Evolutionary conservation across 2,888 invertebrate genomes (phyloP).

Genomic region (Julus scanicus): DNA sequence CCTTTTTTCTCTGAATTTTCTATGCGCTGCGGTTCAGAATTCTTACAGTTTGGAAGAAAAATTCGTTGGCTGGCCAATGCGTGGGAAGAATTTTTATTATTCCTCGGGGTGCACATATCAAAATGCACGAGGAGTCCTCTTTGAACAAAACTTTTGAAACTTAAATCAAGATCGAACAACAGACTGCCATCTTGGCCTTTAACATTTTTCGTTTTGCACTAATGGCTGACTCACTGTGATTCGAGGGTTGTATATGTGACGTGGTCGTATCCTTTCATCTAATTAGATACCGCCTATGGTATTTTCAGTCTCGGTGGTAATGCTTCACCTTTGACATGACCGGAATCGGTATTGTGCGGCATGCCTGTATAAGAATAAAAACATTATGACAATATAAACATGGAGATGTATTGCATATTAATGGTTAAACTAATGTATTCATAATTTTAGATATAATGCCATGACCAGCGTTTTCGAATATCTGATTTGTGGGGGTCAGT

Average conservation of each 20-base stretch:
- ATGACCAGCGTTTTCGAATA: too few relatives aligned
- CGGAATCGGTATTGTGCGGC: too few relatives aligned
- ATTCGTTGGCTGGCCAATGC: too few relatives aligned
- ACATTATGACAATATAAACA: too few relatives aligned
- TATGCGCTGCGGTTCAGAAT: not conserved
- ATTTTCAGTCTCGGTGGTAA: too few relatives aligned
- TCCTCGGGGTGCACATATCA: not conserved
- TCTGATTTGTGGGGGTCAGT: too few relatives aligned
- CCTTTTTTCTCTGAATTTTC: slow-evolving; percentile 12
- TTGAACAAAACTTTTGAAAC: not conserved
- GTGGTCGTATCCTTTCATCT: not conserved
- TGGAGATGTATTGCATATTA: too few relatives aligned
- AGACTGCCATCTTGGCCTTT: not conserved
- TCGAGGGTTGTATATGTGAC: not conserved
- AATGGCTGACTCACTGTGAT: not conserved
- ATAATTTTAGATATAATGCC: too few relatives aligned
- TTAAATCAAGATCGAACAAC: not conserved
- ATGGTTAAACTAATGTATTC: too few relatives aligned
- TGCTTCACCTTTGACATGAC: too few relatives aligned
- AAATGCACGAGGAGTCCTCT: slow-evolving; percentile 14
- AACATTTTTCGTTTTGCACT: not conserved
- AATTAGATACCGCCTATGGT: too few relatives aligned
- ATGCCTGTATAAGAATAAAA: too few relatives aligned
- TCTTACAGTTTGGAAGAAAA: not conserved
- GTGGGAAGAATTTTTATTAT: not conserved